Evolutionary conservation across 2,888 invertebrate species (phyloP).

Genomic region (Buathra laborator): DNA sequence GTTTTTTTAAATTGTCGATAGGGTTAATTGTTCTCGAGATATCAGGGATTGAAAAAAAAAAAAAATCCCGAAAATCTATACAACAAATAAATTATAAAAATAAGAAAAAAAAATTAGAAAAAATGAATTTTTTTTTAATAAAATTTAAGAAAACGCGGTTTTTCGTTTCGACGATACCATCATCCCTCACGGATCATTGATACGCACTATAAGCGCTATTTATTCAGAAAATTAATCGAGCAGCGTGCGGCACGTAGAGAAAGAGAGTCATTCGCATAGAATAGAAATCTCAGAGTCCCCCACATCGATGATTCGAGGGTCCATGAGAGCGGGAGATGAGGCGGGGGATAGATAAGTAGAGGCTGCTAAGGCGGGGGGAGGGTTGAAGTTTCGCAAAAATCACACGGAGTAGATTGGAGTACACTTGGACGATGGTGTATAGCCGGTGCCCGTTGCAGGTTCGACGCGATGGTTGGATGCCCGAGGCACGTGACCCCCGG

Average conservation of each 20-base stretch:
- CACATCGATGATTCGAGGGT: constrained; percentile 7
- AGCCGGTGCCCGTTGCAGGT: constrained; percentile 70
- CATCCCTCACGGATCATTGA: neutral
- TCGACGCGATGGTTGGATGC: constrained; percentile 50
- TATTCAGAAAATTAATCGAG: constrained; percentile 56
- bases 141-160: neutral
- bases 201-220: constrained; percentile 28
- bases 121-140: neutral
- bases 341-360: constrained; percentile 35
- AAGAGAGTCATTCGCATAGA: constrained; percentile 48
- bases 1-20: too few species aligned
- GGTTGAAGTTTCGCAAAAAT: constrained; percentile 74
- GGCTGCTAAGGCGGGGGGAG: neutral
- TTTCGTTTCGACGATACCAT: constrained; percentile 20
- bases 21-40: too few species aligned
- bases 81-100: too few species aligned
- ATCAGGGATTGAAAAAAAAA: too few species aligned
- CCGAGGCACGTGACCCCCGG: constrained; percentile 63
- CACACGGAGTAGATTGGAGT: constrained; percentile 80
- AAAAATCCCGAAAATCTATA: too few species aligned
- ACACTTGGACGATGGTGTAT: constrained; percentile 67
- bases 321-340: neutral
- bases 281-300: constrained; percentile 57
- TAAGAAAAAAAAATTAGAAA: too few species aligned
- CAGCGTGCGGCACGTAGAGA: constrained; percentile 38